phyloP scores from a whole-genome alignment of 2,888 invertebrate species.

The Oegoconia quadripuncta region DNA sequence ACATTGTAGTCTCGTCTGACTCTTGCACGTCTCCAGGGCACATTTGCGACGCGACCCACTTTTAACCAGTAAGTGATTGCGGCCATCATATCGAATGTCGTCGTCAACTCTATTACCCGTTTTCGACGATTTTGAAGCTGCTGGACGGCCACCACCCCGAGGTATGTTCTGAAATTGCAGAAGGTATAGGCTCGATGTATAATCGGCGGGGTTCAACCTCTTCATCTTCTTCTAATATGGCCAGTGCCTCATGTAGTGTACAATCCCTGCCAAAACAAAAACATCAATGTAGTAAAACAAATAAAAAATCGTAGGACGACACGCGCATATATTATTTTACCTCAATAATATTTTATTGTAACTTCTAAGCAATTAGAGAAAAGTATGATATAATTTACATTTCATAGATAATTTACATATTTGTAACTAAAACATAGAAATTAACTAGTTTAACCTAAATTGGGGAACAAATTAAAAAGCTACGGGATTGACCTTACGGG shows the following conservation, averaged over 20 bases:
- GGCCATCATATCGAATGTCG: constrained; percentile 3
- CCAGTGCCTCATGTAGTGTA: not conserved
- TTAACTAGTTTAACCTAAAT: no score
- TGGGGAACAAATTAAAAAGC: no score
- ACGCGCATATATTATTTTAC: no score
- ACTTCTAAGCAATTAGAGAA: no score
- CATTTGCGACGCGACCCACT: not conserved
- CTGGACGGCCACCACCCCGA: not conserved
- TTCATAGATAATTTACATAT: no score
- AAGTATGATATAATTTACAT: no score
- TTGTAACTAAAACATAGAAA: no score
- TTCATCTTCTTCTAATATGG: not conserved
- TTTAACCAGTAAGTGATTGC: not conserved
- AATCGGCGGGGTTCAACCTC: not conserved
- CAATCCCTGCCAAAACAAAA: not conserved
- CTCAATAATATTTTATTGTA: no score
- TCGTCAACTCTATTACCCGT: not conserved
- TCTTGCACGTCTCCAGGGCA: not conserved
- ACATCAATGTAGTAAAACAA: no score
- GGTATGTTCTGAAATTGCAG: not conserved
- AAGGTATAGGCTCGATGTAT: no score
- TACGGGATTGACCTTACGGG: no score
- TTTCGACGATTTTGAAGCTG: not conserved
- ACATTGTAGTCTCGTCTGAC: not conserved
- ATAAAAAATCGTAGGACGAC: no score